Evolutionary conservation across 2,888 invertebrate genomes (phyloP), one percentile per base, ranked within the genome.

Genomic region (Eubasilissa splendida): DNA sequence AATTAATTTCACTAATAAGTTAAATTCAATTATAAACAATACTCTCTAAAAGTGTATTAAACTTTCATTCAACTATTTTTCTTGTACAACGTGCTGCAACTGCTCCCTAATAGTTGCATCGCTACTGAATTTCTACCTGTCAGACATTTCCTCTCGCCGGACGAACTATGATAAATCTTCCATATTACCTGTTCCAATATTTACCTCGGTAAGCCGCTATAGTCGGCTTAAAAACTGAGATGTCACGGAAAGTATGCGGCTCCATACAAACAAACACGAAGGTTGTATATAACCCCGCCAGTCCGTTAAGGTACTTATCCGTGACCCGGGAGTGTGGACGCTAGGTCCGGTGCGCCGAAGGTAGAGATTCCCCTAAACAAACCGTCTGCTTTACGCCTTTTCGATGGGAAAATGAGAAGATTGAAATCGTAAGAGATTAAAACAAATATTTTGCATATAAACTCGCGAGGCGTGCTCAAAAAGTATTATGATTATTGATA

Each of bases 151-250:
- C 54, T n/a, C 59, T 59, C 33, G 33, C 3, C 50, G 59, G 11
- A 14, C 1, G 10, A n/a, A 42, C 12, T 76, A 14, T 5, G 22
- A 52, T 63, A 52, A 52, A 50, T 33, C 63, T 50, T 52, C 56
- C 56, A 54, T 59, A 65, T 80, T 80, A 77, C 80, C 80, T 80
- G 80, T 70, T 71, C 56, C 77, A 80, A 76, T 80, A 77, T 80
- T 76, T 80, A 76, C 76, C 77, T 73, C 66, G 70, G 42, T 42
- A 63, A 63, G 63, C 76, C 60, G 76, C 60, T 63, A 53, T 54
- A 76, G 60, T 56, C 71, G 66, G 73, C 60, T 77, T 80, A 80
- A 79, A 79, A 82, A 80, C 82, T 75, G 78, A 82, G 80, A 78
- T 80, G 82, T 82, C 82, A 77, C 80, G 60, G 31, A 70, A 74